phyloP scores from a whole-genome alignment of 2,888 invertebrate species.

The Cephus runcator region DNA sequence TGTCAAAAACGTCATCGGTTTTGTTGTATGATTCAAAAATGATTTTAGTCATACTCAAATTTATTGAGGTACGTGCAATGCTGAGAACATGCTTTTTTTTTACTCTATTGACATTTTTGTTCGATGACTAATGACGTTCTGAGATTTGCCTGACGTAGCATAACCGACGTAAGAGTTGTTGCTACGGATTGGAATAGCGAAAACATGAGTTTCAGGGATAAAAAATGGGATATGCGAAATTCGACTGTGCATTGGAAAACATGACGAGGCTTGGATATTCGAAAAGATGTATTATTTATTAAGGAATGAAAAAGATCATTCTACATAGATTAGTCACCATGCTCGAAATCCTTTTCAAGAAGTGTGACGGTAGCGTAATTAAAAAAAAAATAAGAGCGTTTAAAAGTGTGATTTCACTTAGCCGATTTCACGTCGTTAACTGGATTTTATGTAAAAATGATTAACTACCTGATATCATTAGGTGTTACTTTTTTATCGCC shows the following conservation, averaged over 20 bases:
- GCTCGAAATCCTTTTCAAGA: not conserved
- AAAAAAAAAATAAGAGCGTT: not conserved
- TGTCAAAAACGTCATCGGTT: not conserved
- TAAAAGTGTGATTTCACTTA: not conserved
- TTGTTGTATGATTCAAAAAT: not conserved
- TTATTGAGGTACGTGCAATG: not conserved
- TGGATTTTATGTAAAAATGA: not conserved
- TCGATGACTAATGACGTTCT: not conserved
- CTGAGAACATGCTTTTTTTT: not conserved
- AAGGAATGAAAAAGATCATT: no score
- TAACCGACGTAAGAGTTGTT: not conserved
- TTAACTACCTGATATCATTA: not conserved
- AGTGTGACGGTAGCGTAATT: not conserved
- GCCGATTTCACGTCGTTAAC: not conserved
- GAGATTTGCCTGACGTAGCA: not conserved
- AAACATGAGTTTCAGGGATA: not conserved
- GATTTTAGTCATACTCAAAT: not conserved
- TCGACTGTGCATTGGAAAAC: not conserved
- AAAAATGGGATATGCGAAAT: not conserved
- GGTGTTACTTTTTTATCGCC: not conserved
- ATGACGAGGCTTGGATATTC: not conserved
- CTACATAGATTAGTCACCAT: no score
- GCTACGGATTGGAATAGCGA: not conserved
- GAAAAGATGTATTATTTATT: no score
- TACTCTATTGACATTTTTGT: not conserved